These are phyloP conservation scores for Sebastes wilsoni DNA, from an alignment of 2,797 vertebrate species.

Conservation along the genomic window DNA sequence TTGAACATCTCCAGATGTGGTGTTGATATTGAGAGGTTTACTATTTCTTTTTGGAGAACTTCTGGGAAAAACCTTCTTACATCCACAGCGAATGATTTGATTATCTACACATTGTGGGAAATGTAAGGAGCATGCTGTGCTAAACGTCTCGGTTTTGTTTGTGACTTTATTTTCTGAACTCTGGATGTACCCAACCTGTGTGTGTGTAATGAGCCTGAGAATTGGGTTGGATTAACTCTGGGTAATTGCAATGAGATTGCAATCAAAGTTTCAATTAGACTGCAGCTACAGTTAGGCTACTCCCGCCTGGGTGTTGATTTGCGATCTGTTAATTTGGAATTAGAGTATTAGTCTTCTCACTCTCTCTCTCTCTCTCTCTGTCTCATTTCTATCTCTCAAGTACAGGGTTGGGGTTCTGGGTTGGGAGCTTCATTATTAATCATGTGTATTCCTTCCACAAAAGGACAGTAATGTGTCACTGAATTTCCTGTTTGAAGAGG, in stretches of 20 bases:
- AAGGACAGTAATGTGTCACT: slow-evolving; percentile 7
- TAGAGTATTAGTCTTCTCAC: slow-evolving; percentile 30
- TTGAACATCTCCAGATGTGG: not conserved
- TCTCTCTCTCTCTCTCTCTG: not conserved
- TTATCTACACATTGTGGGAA: not conserved
- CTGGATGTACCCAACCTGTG: slow-evolving; percentile 30
- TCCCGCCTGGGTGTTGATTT: slow-evolving; percentile 46
- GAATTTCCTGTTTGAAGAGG: not conserved
- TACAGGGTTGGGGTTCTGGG: not conserved
- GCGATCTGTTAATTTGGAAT: slow-evolving; percentile 53
- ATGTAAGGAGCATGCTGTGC: not conserved
- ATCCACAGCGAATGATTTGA: not conserved
- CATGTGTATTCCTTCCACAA: not conserved
- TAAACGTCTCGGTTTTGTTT: slow-evolving; percentile 11
- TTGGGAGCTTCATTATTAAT: slow-evolving; percentile 5
- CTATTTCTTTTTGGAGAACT: not conserved
- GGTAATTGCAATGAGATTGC: slow-evolving; percentile 62
- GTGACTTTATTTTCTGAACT: slow-evolving; percentile 37
- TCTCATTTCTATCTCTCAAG: not conserved
- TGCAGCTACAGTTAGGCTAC: slow-evolving; percentile 38
- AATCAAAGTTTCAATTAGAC: slow-evolving; percentile 72
- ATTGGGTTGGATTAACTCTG: slow-evolving; percentile 57
- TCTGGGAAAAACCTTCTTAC: not conserved
- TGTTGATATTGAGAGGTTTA: not conserved
- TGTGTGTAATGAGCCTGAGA: slow-evolving; percentile 54